Conservation (phyloP, 92 coral and sea anemone species). For the Phymanthus crucifer region DNA sequence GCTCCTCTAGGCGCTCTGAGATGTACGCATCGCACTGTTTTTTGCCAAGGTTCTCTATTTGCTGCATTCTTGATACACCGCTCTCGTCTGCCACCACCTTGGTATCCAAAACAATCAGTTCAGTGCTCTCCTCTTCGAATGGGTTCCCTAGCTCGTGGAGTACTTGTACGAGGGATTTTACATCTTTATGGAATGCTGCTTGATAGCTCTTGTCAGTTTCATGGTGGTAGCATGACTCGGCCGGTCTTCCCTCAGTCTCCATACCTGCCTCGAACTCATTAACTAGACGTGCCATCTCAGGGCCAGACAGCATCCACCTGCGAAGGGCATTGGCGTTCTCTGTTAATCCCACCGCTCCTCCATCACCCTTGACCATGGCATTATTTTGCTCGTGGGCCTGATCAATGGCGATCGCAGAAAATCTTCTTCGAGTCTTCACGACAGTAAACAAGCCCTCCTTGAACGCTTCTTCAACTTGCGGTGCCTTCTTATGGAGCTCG, state of each 20-base stretch:
- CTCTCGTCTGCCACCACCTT: conserved; percentile 48
- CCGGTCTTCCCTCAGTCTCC: conserved; percentile 4
- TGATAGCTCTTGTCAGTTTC: conserved; percentile 46
- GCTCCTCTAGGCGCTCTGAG: conserved; percentile 30
- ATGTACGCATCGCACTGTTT: conserved; percentile 45
- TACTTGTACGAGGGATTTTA: conserved; percentile 34
- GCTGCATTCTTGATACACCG: conserved; percentile 21
- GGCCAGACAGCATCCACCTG: conserved; percentile 64
- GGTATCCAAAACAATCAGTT: conserved; percentile 43
- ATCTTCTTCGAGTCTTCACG: not conserved
- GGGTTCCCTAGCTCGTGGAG: conserved; percentile 49
- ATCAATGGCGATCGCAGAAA: conserved; percentile 21
- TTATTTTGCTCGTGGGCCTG: too few relatives aligned
- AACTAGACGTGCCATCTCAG: conserved; percentile 59
- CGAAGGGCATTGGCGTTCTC: conserved; percentile 56
- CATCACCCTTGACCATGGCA: conserved; percentile 37
- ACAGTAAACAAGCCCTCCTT: conserved; percentile 30
- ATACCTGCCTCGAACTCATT: conserved; percentile 45
- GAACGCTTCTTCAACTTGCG: conserved; percentile 11
- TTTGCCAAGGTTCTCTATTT: conserved; percentile 30
- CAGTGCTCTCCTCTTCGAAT: conserved; percentile 39
- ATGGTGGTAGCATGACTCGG: conserved; percentile 36
- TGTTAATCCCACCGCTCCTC: conserved; percentile 42
- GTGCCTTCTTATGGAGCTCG: conserved; percentile 21
- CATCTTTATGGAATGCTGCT: conserved; percentile 37